Percentiles rank a stretch among this genome's conserved stretches.
These are phyloP conservation scores for Coleophora flavipennella DNA, from an alignment of 2,888 invertebrate genomes.

Conservation along the genomic window DNA sequence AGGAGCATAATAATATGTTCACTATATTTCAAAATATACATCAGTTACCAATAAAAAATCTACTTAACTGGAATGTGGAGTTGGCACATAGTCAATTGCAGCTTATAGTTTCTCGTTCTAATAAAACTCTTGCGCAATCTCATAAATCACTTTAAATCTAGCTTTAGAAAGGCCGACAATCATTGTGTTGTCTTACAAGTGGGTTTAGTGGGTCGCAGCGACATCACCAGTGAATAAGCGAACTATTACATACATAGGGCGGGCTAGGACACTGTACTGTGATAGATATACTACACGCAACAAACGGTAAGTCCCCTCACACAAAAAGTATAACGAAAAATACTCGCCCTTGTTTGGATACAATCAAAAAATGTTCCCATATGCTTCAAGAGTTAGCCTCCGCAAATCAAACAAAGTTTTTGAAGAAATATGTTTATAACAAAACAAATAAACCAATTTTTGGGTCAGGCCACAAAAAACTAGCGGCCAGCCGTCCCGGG, in stretches of 20 bases:
- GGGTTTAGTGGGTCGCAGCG: conserved; percentile 31
- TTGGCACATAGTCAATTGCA: no score
- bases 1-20: no score
- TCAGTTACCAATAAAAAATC: no score
- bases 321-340: not conserved
- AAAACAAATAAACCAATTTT: conserved; percentile 68
- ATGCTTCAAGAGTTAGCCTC: conserved; percentile 39
- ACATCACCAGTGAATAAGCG: conserved; percentile 34
- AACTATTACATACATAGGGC: conserved; percentile 21
- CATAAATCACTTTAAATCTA: conserved; percentile 18
- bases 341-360: not conserved
- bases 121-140: conserved; percentile 12
- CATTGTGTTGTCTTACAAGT: conserved; percentile 36
- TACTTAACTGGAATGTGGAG: no score
- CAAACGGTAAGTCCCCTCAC: conserved; percentile 20
- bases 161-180: conserved; percentile 15
- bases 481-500: conserved; percentile 33
- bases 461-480: conserved; percentile 53
- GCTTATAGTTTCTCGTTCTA: no score
- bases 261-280: conserved; percentile 25
- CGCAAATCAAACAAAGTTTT: conserved; percentile 55
- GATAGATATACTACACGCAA: conserved; percentile 18
- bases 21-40: no score
- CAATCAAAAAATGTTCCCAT: conserved; percentile 19
- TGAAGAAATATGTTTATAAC: conserved; percentile 57